Evolutionary conservation across 1,140 invertebrate genomes (phyloP), one percentile per base, ranked within the genome.

Genomic region (Chironomus striatipennis): DNA sequence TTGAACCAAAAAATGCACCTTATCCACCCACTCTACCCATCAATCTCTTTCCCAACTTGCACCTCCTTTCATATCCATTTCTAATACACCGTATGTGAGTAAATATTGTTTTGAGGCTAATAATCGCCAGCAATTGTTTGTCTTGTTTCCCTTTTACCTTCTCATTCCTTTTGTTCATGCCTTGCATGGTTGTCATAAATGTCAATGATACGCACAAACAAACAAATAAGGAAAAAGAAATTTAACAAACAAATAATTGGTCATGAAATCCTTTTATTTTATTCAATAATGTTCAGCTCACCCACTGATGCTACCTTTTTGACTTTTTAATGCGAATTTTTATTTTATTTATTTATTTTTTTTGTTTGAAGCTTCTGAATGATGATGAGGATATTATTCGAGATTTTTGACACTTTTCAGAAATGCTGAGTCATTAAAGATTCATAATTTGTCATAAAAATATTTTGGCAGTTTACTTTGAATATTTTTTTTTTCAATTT

Each of bases 381-480:
- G 24, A 34, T 34, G 24, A 34, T 34, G 24, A 34, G 24, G 24
- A 34, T 34, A n/a, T n/a, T n/a, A n/a, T n/a, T n/a, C n/a, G n/a
- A n/a, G n/a, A n/a, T n/a, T n/a, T 34, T 34, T 12, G 47, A 57
- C 12, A 57, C 12, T 57, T 57, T 57, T 15, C 5, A n/a, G 47
- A 5, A 12, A 57, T 57, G 47, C 47, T 15, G n/a, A 57, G 47
- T 57, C 47, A 57, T 57, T 57, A n/a, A n/a, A 57, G 5, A 57
- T 57, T 57, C 47, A 57, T 57, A 57, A 57, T 57, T 57, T 57
- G 47, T 57, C 47, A 57, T 57, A 57, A 57, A 57, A 57, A 57
- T 57, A 57, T 57, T 57, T 57, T 57, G 47, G 47, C 47, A 57
- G 43, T 47, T 47, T n/a, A n/a, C n/a, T 57, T 57, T 57, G 47